These are phyloP conservation scores for Empidonax traillii DNA, from an alignment of 2,113 vertebrate genomes.

Conservation along the genomic window DNA sequence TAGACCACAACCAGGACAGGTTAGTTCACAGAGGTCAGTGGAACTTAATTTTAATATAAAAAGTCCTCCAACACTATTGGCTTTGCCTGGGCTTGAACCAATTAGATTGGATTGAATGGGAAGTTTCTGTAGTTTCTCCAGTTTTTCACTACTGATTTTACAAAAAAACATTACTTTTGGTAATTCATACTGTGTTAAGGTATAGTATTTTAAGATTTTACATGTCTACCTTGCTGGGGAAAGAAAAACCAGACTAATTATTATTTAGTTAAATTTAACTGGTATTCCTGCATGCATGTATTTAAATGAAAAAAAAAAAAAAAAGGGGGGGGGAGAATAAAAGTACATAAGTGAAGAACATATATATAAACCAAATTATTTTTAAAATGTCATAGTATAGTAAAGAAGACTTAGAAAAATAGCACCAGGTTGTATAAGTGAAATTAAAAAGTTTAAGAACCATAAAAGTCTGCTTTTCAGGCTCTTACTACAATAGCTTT, in stretches of 20 bases:
- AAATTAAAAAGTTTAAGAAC: background rate
- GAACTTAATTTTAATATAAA: background rate
- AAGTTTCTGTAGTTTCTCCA: background rate
- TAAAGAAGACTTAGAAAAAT: background rate
- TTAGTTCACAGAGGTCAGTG: background rate
- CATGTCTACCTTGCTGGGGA: background rate
- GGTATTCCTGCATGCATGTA: background rate
- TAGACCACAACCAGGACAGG: background rate
- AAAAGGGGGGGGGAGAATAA: background rate
- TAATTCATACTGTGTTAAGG: background rate
- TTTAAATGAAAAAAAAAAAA: background rate
- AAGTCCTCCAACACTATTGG: background rate
- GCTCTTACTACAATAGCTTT: background rate
- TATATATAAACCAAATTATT: background rate
- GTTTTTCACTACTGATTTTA: background rate
- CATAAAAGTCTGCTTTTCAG: background rate
- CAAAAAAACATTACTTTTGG: too few relatives aligned
- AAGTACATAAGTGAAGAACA: background rate
- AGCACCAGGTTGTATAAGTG: fast-evolving
- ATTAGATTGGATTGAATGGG: background rate
- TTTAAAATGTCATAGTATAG: background rate
- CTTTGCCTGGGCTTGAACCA: background rate
- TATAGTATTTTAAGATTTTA: background rate
- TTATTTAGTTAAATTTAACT: background rate
- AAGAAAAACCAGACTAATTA: background rate